Percentiles rank a stretch among this genome's conserved stretches.
Conservation (phyloP, 2,888 invertebrate species). For the Scaptodrosophila latifasciaeformis region DNA sequence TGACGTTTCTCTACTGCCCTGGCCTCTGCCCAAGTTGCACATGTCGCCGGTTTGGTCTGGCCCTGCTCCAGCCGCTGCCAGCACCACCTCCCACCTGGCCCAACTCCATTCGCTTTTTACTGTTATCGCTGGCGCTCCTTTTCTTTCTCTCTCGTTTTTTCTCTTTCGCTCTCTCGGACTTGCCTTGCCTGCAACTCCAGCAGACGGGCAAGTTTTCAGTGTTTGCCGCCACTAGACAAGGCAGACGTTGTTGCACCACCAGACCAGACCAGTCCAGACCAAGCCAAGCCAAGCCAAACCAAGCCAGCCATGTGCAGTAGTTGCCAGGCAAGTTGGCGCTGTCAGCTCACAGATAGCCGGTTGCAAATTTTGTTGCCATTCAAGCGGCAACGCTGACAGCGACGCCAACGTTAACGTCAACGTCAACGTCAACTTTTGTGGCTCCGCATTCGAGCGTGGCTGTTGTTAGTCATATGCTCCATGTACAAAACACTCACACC, state of each 20-base stretch:
- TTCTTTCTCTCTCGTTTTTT: neutral
- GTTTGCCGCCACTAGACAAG: constrained; percentile 27
- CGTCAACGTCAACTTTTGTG: constrained; percentile 14
- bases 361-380: constrained; percentile 28
- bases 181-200: neutral
- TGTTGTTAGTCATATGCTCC: constrained; percentile 37
- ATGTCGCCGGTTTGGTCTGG: constrained; percentile 26
- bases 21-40: constrained; percentile 35
- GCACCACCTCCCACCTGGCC: constrained; percentile 13
- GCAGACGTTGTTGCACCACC: constrained; percentile 12
- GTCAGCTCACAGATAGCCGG: neutral
- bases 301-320: constrained; percentile 3
- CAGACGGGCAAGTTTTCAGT: neutral
- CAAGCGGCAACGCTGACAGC: neutral
- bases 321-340: constrained; percentile 28
- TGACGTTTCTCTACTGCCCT: constrained; percentile 22
- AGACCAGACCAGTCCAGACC: neutral
- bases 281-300: too few species aligned
- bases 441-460: constrained; percentile 36
- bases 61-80: constrained; percentile 3
- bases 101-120: too few species aligned
- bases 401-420: constrained; percentile 8
- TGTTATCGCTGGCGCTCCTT: constrained; percentile 1
- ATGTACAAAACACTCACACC: too few species aligned
- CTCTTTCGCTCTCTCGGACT: neutral